These are phyloP conservation scores for Odontocolon sp. DNA, from an alignment of 2,888 invertebrate genomes.

Conservation along the genomic window DNA sequence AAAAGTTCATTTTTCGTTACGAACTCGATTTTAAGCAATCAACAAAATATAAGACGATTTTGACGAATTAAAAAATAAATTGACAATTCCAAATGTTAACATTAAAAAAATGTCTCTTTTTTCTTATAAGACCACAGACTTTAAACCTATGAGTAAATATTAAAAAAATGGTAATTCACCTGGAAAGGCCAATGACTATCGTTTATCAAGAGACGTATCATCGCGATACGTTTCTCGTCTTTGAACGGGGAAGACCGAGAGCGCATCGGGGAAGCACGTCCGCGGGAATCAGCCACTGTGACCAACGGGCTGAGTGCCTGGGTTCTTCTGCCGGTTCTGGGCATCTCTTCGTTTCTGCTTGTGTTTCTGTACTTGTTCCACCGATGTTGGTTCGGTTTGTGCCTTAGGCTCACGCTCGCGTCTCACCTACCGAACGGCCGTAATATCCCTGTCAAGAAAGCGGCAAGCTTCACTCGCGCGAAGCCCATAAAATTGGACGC, in stretches of 20 bases:
- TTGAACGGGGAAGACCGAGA: conserved; percentile 32
- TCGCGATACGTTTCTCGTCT: conserved; percentile 3
- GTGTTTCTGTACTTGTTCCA: no score
- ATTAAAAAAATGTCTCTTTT: no score
- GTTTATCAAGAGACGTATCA: no score
- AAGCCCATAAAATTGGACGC: conserved; percentile 74
- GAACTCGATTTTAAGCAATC: no score
- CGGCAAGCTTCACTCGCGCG: conserved; percentile 71
- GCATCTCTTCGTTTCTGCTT: conserved; percentile 44
- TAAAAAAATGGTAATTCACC: no score
- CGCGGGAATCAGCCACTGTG: conserved; percentile 75
- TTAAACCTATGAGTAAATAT: no score
- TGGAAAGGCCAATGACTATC: no score
- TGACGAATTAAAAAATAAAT: no score
- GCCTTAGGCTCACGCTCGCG: conserved; percentile 25
- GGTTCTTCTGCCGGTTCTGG: conserved; percentile 24
- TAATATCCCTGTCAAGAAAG: conserved; percentile 79
- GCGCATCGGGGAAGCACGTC: conserved; percentile 37
- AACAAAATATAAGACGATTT: no score
- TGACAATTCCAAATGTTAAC: no score
- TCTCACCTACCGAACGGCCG: conserved; percentile 58
- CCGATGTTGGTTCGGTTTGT: neutral
- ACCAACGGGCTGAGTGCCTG: conserved; percentile 65
- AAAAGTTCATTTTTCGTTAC: neutral
- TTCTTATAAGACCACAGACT: no score